Evolutionary conservation across 2,797 vertebrate species (phyloP).

Genomic region (Coranthus polyacanthus): DNA sequence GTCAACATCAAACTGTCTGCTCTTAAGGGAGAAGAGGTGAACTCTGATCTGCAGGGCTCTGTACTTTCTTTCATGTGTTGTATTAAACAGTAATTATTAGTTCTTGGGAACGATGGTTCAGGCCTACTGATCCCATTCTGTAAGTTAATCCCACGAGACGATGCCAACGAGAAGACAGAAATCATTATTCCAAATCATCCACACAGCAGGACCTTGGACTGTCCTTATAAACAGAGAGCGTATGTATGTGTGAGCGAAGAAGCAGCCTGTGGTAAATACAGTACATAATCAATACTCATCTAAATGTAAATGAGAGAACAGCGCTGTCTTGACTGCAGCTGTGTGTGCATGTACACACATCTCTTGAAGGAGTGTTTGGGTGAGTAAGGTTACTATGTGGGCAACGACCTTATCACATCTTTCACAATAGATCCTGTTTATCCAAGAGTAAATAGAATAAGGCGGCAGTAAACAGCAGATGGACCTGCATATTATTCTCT

Average conservation of each 20-base stretch:
- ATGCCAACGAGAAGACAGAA: constrained; percentile 4
- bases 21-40: neutral
- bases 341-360: neutral
- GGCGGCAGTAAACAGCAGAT: no score
- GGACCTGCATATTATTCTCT: neutral
- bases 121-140: neutral
- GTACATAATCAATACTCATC: constrained; percentile 95
- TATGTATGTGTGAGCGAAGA: constrained; percentile 80
- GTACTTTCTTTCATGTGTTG: neutral
- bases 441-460: neutral
- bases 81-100: neutral
- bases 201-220: constrained; percentile 23
- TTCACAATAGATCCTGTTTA: neutral
- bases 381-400: constrained; percentile 68
- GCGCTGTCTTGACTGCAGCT: constrained; percentile 82
- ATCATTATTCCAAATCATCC: constrained; percentile 1
- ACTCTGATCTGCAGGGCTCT: no score
- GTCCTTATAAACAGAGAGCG: constrained; percentile 11
- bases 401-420: constrained; percentile 85
- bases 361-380: constrained; percentile 57
- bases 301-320: constrained; percentile 93
- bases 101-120: constrained; percentile 3
- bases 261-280: constrained; percentile 3
- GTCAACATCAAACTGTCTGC: neutral
- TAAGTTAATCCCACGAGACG: constrained; percentile 1